phyloP scores from a whole-genome alignment of 2,888 invertebrate genomes.

The Drosophila colorata region DNA sequence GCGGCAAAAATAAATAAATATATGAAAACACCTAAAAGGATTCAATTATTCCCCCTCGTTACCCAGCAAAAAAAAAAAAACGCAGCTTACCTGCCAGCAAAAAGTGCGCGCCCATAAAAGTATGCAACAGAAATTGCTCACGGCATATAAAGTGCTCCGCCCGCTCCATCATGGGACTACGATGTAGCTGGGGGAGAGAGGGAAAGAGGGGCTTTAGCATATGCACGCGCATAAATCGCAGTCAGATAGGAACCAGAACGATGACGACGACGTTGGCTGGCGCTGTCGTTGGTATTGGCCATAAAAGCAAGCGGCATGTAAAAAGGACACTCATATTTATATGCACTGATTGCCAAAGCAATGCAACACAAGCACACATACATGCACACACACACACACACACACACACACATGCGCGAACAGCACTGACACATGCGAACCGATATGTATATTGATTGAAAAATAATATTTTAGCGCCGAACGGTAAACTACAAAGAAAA shows the following conservation, averaged over 20 bases:
- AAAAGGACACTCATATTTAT: slow-evolving; percentile 79
- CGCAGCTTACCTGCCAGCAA: slow-evolving; percentile 37
- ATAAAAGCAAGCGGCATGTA: slow-evolving; percentile 76
- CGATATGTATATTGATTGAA: slow-evolving; percentile 68
- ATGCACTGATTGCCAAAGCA: slow-evolving; percentile 81
- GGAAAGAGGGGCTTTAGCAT: slow-evolving; percentile 42
- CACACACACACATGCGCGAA: slow-evolving; percentile 1
- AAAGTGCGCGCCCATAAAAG: slow-evolving; percentile 72
- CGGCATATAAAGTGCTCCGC: slow-evolving; percentile 73
- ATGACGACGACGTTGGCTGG: slow-evolving; percentile 33
- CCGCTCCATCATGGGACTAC: neutral
- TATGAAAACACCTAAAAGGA: slow-evolving; percentile 81
- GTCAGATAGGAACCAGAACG: slow-evolving; percentile 60
- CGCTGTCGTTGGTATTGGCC: slow-evolving; percentile 48
- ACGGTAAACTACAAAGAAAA: slow-evolving; percentile 21
- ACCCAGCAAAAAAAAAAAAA: slow-evolving; percentile 70
- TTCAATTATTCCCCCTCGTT: slow-evolving; percentile 81
- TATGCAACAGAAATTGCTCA: slow-evolving; percentile 79
- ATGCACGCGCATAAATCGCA: slow-evolving; percentile 76
- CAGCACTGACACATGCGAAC: slow-evolving; percentile 27
- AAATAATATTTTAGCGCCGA: slow-evolving; percentile 69
- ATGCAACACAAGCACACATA: slow-evolving; percentile 61
- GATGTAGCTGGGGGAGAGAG: neutral
- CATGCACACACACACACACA: slow-evolving; percentile 34
- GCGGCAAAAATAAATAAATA: slow-evolving; percentile 64